Percentiles rank a stretch among this genome's conserved stretches.
phyloP scores from a whole-genome alignment of 2,888 invertebrate species.

The Strigamia crassipes region DNA sequence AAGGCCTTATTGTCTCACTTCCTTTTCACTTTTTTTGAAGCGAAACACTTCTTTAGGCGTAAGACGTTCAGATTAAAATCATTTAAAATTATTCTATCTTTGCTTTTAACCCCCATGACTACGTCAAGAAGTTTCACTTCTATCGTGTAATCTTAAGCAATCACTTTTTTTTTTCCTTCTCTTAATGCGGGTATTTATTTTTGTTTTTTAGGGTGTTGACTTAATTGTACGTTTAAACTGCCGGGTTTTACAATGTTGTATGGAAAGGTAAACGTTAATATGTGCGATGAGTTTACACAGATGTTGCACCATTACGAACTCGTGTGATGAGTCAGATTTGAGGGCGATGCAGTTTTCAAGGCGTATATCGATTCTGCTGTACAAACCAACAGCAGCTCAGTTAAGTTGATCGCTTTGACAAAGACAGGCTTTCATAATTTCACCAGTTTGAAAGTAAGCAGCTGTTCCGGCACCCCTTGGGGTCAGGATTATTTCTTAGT shows the following conservation, averaged over 20 bases:
- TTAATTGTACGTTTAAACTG: not conserved
- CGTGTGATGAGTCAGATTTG: constrained; percentile 31
- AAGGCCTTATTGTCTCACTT: not conserved
- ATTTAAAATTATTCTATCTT: too few relatives aligned
- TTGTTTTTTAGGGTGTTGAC: not conserved
- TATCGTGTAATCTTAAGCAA: too few relatives aligned
- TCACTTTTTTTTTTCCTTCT: too few relatives aligned
- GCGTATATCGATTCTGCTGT: constrained; percentile 14
- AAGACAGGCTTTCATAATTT: constrained; percentile 35
- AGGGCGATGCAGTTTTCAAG: constrained; percentile 29
- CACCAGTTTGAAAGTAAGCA: constrained; percentile 21
- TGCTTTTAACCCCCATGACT: too few relatives aligned
- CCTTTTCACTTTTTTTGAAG: not conserved
- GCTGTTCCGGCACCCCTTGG: constrained; percentile 18
- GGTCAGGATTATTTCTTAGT: constrained; percentile 20
- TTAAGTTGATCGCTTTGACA: constrained; percentile 33
- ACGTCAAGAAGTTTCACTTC: too few relatives aligned
- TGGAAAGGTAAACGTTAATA: constrained; percentile 19
- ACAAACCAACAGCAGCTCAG: not conserved
- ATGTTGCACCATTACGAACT: constrained; percentile 23
- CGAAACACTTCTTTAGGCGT: too few relatives aligned
- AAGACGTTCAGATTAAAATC: too few relatives aligned
- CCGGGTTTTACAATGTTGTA: not conserved
- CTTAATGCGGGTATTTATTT: not conserved
- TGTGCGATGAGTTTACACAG: constrained; percentile 31